Evolutionary conservation across 2,113 vertebrate genomes (phyloP).

Genomic region (Antechinus flavipes): DNA sequence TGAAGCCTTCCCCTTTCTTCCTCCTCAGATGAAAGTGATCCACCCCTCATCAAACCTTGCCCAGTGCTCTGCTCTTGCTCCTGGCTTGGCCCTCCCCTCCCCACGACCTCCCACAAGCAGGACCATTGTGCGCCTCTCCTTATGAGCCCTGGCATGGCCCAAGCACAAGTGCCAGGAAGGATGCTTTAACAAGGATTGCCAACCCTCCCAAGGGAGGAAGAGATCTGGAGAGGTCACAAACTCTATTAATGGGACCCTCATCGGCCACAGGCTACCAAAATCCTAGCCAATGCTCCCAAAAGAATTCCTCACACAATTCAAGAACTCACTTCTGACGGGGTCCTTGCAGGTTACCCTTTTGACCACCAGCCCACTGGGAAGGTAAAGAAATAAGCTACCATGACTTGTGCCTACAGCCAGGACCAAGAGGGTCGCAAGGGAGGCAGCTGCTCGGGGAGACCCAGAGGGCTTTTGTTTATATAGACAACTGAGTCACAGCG

Average conservation of each 20-base stretch:
- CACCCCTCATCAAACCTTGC: not conserved
- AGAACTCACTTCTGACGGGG: not conserved
- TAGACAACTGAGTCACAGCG: not conserved
- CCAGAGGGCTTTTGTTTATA: not conserved
- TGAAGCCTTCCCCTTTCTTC: not conserved
- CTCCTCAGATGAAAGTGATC: not conserved
- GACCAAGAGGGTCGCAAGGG: not conserved
- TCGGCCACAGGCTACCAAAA: too few relatives aligned
- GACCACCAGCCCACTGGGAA: not conserved
- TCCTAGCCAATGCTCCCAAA: not conserved
- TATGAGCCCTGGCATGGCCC: not conserved
- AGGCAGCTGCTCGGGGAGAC: not conserved
- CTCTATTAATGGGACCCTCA: not conserved
- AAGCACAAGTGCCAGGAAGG: not conserved
- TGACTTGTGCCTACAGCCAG: not conserved
- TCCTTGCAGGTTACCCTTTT: not conserved
- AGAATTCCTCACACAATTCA: accelerated
- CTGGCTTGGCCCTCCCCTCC: too few relatives aligned
- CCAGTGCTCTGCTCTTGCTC: not conserved
- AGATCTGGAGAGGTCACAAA: not conserved
- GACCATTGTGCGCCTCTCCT: not conserved
- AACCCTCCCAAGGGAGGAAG: not conserved
- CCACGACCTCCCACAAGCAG: not conserved
- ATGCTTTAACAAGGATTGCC: not conserved
- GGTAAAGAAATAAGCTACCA: not conserved